Conservation (phyloP, 1,140 invertebrate genomes). For the Lepidurus arcticus region DNA sequence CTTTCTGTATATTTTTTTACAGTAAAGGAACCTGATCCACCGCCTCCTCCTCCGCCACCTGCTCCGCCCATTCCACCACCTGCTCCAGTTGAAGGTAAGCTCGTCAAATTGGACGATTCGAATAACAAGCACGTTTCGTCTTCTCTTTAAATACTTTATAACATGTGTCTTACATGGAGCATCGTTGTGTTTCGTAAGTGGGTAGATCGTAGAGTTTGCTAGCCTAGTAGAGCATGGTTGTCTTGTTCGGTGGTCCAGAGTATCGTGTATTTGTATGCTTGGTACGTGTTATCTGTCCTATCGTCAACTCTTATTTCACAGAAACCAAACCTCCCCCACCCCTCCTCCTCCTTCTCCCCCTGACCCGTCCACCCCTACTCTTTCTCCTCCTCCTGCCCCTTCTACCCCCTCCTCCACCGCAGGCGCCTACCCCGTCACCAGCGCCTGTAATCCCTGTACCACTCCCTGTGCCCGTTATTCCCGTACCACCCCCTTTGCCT, state of each 20-base stretch:
- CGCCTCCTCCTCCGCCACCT: neutral
- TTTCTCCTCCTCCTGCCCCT: neutral
- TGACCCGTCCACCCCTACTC: neutral
- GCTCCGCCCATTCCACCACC: neutral
- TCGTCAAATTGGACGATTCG: neutral
- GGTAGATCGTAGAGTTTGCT: neutral
- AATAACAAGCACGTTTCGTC: neutral
- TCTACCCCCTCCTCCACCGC: neutral
- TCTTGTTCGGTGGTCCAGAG: neutral
- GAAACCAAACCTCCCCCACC: neutral
- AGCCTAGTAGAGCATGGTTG: slow-evolving; percentile 3
- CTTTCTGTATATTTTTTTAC: neutral
- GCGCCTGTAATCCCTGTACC: neutral
- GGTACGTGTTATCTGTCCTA: neutral
- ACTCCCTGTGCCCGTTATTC: neutral
- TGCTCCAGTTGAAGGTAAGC: neutral
- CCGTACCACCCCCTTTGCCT: neutral
- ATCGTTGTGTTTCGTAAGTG: neutral
- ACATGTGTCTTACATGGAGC: neutral
- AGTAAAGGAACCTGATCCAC: neutral
- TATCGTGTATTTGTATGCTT: neutral
- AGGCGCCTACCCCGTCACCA: neutral
- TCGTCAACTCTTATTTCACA: neutral
- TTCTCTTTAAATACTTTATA: neutral
- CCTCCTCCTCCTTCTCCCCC: neutral